Percentiles rank a stretch among this genome's conserved stretches.
Conservation (phyloP, 2,113 vertebrate species). For the Porphyrio hochstetteri region DNA sequence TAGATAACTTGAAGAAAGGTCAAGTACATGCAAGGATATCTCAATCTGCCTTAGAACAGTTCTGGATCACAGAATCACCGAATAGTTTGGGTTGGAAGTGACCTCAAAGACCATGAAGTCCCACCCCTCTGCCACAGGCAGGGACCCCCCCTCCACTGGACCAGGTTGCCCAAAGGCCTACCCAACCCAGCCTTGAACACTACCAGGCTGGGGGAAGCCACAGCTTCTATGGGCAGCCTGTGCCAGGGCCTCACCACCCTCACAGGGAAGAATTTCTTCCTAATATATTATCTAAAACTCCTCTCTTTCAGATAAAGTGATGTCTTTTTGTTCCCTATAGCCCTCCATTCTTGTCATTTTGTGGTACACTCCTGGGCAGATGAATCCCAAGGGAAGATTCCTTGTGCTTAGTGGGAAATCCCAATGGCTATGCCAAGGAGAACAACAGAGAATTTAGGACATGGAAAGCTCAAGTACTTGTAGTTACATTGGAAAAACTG, state of each 20-base stretch:
- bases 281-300: neutral
- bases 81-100: neutral
- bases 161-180: neutral
- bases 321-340: neutral
- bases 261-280: neutral
- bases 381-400: neutral
- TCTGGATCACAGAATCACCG: neutral
- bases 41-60: neutral
- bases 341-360: neutral
- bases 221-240: neutral
- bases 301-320: neutral
- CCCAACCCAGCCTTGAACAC: neutral
- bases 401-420: constrained; percentile 32
- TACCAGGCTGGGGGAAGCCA: neutral
- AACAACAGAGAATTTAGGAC: constrained; percentile 19
- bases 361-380: neutral
- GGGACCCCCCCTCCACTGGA: neutral
- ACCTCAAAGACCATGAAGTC: rapidly evolving
- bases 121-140: rapidly evolving
- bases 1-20: neutral
- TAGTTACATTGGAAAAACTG: constrained; percentile 53
- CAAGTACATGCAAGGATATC: neutral
- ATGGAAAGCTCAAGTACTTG: constrained; percentile 23
- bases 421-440: neutral
- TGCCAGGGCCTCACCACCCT: rapidly evolving